Evolutionary conservation across 2,113 vertebrate species (phyloP).

Genomic region (Tyto alba): DNA sequence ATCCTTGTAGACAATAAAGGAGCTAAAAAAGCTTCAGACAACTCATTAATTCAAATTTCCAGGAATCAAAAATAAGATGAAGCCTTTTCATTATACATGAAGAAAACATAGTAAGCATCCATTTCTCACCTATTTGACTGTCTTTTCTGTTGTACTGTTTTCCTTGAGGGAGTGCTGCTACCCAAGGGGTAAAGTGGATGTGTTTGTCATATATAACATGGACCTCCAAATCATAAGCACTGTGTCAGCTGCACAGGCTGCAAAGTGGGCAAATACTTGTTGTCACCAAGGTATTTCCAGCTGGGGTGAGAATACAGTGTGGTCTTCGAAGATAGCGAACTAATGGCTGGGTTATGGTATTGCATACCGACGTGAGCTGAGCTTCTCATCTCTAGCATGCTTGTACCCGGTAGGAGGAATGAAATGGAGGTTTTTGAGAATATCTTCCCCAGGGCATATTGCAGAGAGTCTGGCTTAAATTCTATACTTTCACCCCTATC

Average conservation of each 20-base stretch:
- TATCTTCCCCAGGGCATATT: not conserved
- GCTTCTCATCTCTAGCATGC: not conserved
- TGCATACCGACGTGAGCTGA: not conserved
- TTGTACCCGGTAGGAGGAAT: not conserved
- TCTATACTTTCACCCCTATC: not conserved
- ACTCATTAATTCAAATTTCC: slow-evolving; percentile 27
- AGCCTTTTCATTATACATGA: not conserved
- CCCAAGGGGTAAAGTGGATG: not conserved
- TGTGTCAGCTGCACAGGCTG: not conserved
- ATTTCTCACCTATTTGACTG: not conserved
- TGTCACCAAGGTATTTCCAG: not conserved
- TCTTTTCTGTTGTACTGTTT: not conserved
- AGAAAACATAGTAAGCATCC: not conserved
- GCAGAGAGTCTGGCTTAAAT: not conserved
- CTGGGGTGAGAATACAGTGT: not conserved
- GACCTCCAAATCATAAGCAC: not conserved
- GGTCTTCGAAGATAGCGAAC: not conserved
- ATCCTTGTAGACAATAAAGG: not conserved
- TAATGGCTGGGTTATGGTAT: not conserved
- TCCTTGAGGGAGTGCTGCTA: not conserved
- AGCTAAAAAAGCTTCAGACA: not conserved
- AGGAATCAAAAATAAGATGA: slow-evolving; percentile 18
- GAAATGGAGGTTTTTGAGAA: not conserved
- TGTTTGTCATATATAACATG: not conserved
- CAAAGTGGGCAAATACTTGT: not conserved